These are phyloP conservation scores for Machimus rusticus DNA, from an alignment of 2,888 invertebrate genomes.

Conservation along the genomic window DNA sequence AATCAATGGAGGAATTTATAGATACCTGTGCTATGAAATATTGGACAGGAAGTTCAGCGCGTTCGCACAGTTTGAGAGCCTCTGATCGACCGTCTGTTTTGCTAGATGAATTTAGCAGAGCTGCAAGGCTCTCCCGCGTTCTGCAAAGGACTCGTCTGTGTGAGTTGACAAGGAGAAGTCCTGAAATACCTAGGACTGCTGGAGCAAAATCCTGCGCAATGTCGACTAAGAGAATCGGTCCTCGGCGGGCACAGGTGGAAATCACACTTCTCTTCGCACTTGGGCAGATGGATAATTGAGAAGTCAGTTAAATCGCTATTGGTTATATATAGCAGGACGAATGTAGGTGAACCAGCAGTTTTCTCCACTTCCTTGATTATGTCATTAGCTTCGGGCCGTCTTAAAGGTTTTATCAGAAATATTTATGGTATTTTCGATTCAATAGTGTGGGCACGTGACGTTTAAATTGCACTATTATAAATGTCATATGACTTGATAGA, in stretches of 20 bases:
- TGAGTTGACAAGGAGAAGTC: not conserved
- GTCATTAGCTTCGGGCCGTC: constrained; percentile 31
- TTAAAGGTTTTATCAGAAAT: constrained; percentile 21
- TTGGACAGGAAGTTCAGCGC: constrained; percentile 1
- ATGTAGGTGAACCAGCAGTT: constrained; percentile 20
- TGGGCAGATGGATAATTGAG: constrained; percentile 7
- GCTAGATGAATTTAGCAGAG: not conserved
- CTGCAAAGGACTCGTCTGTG: not conserved
- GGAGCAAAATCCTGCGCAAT: constrained; percentile 23
- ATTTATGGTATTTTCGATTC: not conserved
- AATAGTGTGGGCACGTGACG: not conserved
- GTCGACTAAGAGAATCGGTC: not conserved
- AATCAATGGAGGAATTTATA: constrained; percentile 32
- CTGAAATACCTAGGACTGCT: not conserved
- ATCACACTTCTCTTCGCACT: constrained; percentile 5
- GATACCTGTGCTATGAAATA: constrained; percentile 9
- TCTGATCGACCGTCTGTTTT: not conserved
- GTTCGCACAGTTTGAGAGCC: not conserved
- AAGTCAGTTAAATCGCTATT: constrained; percentile 21
- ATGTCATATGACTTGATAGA: not conserved
- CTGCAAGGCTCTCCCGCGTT: not conserved
- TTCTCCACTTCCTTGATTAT: constrained; percentile 26
- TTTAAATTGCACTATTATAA: not conserved
- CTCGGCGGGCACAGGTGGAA: not conserved
- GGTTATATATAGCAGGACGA: constrained; percentile 12